A percentile compares a stretch with the other conserved stretches of the same genome.
These are phyloP conservation scores for Tubulanus polymorphus DNA, from an alignment of 2,888 invertebrate species.

Conservation along the genomic window DNA sequence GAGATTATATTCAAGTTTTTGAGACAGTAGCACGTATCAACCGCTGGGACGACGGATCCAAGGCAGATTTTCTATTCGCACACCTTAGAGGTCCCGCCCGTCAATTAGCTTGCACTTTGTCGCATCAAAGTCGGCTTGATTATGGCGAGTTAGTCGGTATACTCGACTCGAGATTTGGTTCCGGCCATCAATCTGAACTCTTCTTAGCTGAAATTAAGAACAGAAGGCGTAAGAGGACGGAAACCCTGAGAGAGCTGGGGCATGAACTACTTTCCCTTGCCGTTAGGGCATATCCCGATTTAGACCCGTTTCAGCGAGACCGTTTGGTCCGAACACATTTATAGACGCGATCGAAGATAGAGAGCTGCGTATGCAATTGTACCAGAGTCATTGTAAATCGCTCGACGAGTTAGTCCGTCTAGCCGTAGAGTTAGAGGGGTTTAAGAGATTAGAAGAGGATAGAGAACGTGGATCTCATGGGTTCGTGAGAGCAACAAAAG, in stretches of 20 bases:
- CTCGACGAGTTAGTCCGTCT: background rate
- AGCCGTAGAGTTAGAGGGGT: background rate
- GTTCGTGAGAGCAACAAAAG: background rate
- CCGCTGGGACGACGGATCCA: background rate
- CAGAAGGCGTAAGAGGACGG: background rate
- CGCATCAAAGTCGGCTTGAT: background rate
- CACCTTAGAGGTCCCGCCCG: background rate
- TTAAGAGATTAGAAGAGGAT: background rate
- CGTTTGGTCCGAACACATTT: background rate
- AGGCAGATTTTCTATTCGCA: background rate
- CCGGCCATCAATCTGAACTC: background rate
- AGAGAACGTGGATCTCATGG: background rate
- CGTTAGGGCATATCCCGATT: background rate
- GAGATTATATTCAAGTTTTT: background rate
- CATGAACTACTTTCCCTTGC: background rate
- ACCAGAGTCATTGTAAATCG: background rate
- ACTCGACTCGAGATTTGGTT: background rate
- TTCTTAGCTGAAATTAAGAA: background rate
- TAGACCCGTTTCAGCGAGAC: background rate
- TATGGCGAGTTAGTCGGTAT: background rate
- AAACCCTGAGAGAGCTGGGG: background rate
- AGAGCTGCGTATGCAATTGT: background rate
- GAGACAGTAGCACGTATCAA: background rate
- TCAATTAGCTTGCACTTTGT: background rate
- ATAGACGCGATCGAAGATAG: background rate